Conservation (phyloP, 2,113 vertebrate species). For the Ailuropoda melanoleuca region DNA sequence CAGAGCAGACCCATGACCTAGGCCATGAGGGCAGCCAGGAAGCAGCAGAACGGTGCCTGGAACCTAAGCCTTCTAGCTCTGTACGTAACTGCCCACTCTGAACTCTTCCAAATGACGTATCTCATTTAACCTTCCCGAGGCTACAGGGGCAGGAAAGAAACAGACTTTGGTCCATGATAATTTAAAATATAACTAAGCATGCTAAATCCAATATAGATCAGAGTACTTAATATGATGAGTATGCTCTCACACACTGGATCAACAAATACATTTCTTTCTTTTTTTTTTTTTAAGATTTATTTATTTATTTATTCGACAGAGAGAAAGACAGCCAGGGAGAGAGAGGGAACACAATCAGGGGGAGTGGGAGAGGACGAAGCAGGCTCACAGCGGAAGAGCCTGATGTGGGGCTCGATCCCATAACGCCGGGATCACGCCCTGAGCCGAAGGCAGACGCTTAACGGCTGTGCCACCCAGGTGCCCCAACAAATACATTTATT, state of each 20-base stretch:
- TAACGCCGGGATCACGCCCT: no score
- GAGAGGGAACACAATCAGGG: no score
- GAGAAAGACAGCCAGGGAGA: no score
- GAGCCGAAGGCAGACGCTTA: no score
- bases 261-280: background rate
- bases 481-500: background rate
- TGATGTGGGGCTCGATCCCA: no score
- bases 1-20: background rate
- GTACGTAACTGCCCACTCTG: background rate
- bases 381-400: no score
- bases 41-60: background rate
- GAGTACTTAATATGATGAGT: background rate
- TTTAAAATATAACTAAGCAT: background rate
- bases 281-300: no score
- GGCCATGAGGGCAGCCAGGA: background rate
- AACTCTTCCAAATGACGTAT: background rate
- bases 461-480: no score
- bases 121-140: background rate
- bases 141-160: background rate
- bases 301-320: no score
- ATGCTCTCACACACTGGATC: background rate
- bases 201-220: background rate
- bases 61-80: background rate
- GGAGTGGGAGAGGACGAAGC: no score
- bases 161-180: background rate